Conservation (phyloP, 92 coral and sea anemone species). For the Phenganax stokvisi region DNA sequence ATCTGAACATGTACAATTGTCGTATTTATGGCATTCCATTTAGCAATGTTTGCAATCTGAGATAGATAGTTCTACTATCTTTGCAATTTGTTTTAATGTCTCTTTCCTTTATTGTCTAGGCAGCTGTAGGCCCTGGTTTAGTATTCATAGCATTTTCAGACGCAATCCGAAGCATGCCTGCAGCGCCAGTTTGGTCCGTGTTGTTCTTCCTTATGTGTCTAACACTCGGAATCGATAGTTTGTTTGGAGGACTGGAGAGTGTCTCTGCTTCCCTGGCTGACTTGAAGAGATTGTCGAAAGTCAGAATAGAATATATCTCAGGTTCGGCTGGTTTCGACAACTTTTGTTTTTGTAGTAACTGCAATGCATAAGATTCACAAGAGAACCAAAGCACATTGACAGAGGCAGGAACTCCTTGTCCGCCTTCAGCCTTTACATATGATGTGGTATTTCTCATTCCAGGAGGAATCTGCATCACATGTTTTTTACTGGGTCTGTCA, state of each 20-base stretch:
- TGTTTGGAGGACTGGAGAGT: slow-evolving; percentile 92
- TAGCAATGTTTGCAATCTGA: too few relatives aligned
- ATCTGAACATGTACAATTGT: too few relatives aligned
- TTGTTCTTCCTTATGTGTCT: slow-evolving; percentile 85
- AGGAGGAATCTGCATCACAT: slow-evolving; percentile 70
- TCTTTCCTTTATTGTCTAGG: slow-evolving; percentile 35
- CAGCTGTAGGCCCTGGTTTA: slow-evolving; percentile 87
- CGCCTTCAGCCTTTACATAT: not conserved
- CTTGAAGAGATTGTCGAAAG: slow-evolving; percentile 58
- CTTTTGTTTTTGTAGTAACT: not conserved
- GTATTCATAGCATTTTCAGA: slow-evolving; percentile 90
- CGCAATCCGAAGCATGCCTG: slow-evolving; percentile 91
- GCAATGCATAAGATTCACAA: not conserved
- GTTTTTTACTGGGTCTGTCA: slow-evolving; percentile 62
- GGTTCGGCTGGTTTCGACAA: slow-evolving; percentile 47
- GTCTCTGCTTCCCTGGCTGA: slow-evolving; percentile 81
- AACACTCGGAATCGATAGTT: slow-evolving; percentile 80
- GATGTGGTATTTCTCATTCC: not conserved
- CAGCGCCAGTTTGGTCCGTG: slow-evolving; percentile 82
- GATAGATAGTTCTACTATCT: not conserved
- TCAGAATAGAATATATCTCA: slow-evolving; percentile 66
- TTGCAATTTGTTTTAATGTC: not conserved
- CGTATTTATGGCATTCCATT: too few relatives aligned
- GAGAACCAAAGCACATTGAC: too few relatives aligned
- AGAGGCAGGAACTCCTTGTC: not conserved